Evolutionary conservation across 2,797 vertebrate species (phyloP), one percentile per base, ranked within the genome.

Genomic region (Poecilia gillii): DNA sequence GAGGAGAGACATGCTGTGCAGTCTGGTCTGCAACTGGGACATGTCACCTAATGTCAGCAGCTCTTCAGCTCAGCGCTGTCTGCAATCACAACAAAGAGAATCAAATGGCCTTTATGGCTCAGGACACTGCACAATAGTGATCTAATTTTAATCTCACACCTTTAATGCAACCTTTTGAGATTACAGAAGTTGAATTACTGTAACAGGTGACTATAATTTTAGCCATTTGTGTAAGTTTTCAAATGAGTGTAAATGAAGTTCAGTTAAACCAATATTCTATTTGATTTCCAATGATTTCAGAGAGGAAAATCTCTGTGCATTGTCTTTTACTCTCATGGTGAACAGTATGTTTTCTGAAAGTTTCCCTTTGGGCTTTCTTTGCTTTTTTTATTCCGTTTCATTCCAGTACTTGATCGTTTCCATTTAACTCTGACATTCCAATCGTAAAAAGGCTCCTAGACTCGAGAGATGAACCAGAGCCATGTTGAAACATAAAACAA

Each of bases 21-120:
- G 82, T 47, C 78, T 79, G 28, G 88, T 84, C 84, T 82, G 79
- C 88, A 88, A 91, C 89, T 83, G 88, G 87, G 90, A 88, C 85
- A 74, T 84, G 85, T 90, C 81, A 79, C 71, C 80, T 81, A n/a
- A 41, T 13, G 86, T 88, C 91, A 59, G 71, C 0, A 70, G 25
- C 74, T 46, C 66, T 90, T 78, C 82, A 4, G 46, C 28, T 86
- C 85, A 84, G 53, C 1, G 18, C 14, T 43, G 74, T 74, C 76
- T 57, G 45, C 46, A n/a, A 62, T 59, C 39, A 79, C 2, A 53
- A 64, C 66, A 74, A 43, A 72, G 75, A 43, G 6, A 74, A 73
- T 72, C 55, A 25, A 16, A 1, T 12, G 1, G 46, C 20, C 9
- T 47, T 57, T 62, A 55, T 25, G 16, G n/a, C 4, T 84, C 55